Conservation (phyloP, 2,113 vertebrate species). For the Nesoenas mayeri region DNA sequence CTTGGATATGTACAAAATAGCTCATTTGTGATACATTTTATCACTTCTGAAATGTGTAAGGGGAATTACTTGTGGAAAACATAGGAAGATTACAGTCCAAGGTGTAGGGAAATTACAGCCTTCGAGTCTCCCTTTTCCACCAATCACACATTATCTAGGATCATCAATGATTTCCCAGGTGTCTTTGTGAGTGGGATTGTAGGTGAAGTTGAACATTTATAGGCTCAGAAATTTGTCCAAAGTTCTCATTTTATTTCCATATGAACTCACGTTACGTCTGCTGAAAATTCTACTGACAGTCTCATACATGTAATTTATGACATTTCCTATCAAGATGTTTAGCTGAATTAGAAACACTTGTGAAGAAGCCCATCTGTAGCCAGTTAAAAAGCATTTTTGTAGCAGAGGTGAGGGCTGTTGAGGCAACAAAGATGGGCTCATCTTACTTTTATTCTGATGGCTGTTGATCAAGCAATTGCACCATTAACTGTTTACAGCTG, state of each 20-base stretch:
- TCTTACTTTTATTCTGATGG: conserved; percentile 52
- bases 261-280: conserved; percentile 63
- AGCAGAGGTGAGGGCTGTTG: conserved; percentile 12
- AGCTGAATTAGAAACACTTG: conserved; percentile 79
- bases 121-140: neutral
- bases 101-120: neutral
- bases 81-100: neutral
- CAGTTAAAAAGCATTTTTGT: conserved; percentile 66
- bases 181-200: conserved; percentile 17
- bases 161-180: neutral
- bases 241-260: conserved; percentile 73
- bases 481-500: conserved; percentile 71
- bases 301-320: conserved; percentile 72
- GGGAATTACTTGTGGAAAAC: conserved; percentile 41
- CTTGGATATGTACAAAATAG: conserved; percentile 30
- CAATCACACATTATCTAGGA: neutral
- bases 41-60: conserved; percentile 22
- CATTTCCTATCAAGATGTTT: conserved; percentile 80
- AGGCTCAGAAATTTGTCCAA: conserved; percentile 61
- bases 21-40: conserved; percentile 52
- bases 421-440: conserved; percentile 11
- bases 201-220: conserved; percentile 55
- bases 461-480: conserved; percentile 70
- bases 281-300: conserved; percentile 76
- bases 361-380: conserved; percentile 57